Base-by-base conservation (phyloP, 2,888 invertebrate genomes). In the Timandra comae region DNA sequence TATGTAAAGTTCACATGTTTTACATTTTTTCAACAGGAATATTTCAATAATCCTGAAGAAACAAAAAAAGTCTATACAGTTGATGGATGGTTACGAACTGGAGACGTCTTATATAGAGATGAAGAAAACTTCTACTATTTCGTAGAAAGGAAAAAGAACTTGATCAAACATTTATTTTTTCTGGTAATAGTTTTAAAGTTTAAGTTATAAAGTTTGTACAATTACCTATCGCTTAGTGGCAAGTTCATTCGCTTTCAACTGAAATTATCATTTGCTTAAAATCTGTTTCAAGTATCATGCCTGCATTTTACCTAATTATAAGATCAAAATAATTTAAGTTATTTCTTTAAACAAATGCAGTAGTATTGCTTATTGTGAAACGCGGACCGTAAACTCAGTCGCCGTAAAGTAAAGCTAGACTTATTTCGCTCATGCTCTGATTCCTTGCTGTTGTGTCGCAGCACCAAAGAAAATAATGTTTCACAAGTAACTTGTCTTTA, bases 21-120 rank as follows among this genome's bases (percentile, higher is more conserved):
- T n/a, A n/a, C n/a, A n/a, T n/a, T n/a, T n/a, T n/a, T n/a, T n/a
- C n/a, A 49, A 12, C 42, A 72, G 69, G 69, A 65, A 11, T 74
- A 72, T 45, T 41, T 63, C 9, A 62, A 65, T 26, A 69, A 71
- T 37, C 50, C 51, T 7, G 56, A 64, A 32, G 69, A 69, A 38
- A 68, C 67, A 6, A 49, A 41, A 22, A 45, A 45, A 19, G 55
- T 69, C 28, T 30, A 68, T 24, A 63, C 64, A 3, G 51, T 56
- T 4, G 64, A 72, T 24, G 70, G 63, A 2, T 73, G 69, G 65
- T 40, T 74, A 27, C 64, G 52, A 29, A 71, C 70, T 2, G 71
- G 68, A 12, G 16, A 16, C 6, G 6, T 16, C 3, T 16, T 16
- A 3, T 16, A 6, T 6, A 16, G 16, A 16, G 16, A 66, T 35